A percentile compares a stretch with the other conserved stretches of the same genome.
Evolutionary conservation across 2,888 invertebrate genomes (phyloP).

Genomic region (Dryadula phaetusa): DNA sequence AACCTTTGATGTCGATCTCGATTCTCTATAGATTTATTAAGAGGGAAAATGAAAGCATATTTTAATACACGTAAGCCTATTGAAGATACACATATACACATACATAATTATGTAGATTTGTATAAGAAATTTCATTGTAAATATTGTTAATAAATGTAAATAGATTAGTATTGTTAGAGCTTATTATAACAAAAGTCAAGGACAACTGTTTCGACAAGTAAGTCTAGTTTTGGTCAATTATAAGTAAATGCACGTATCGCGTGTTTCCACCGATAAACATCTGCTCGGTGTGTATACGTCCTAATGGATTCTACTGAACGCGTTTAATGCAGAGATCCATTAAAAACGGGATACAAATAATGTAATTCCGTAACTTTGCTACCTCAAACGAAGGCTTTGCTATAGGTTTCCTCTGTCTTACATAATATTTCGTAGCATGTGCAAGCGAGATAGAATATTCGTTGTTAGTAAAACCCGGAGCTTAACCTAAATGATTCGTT

Average conservation of each 20-base stretch:
- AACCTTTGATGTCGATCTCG: slow-evolving; percentile 24
- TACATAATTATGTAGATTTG: too few relatives aligned
- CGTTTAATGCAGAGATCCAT: slow-evolving; percentile 60
- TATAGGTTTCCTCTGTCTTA: slow-evolving; percentile 28
- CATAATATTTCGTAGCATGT: slow-evolving; percentile 33
- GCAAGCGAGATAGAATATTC: slow-evolving; percentile 24
- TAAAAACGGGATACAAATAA: slow-evolving; percentile 52
- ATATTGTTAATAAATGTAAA: background rate
- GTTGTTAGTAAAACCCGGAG: slow-evolving; percentile 27
- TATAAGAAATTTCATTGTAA: background rate
- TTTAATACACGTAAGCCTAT: background rate
- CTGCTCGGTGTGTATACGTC: slow-evolving; percentile 59
- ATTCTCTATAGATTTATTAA: slow-evolving; percentile 17
- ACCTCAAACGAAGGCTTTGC: slow-evolving; percentile 33
- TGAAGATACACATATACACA: background rate
- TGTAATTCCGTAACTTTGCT: slow-evolving; percentile 42
- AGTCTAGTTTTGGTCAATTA: slow-evolving; percentile 32
- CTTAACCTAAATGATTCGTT: slow-evolving; percentile 35
- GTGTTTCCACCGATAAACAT: slow-evolving; percentile 61
- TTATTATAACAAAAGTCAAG: slow-evolving; percentile 17
- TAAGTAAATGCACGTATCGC: slow-evolving; percentile 66
- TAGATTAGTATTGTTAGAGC: slow-evolving; percentile 10
- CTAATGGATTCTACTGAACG: slow-evolving; percentile 74
- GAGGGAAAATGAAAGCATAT: background rate
- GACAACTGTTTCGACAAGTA: slow-evolving; percentile 8